A percentile compares a stretch with the other conserved stretches of the same genome.
Conservation (phyloP, 2,113 vertebrate genomes). For the Eurystomus gularis region DNA sequence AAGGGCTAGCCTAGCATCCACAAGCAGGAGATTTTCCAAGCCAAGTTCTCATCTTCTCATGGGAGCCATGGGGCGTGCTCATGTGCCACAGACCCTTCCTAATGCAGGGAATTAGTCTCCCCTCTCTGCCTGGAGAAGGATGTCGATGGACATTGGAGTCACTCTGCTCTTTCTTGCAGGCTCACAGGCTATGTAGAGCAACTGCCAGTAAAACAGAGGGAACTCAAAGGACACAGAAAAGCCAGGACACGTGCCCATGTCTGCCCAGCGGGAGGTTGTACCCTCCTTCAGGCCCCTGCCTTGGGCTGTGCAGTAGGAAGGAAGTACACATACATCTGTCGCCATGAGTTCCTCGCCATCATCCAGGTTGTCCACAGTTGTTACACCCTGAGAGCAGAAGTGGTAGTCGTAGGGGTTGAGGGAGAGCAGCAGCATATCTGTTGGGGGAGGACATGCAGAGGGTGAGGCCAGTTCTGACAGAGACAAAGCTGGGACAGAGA, state of each 20-base stretch:
- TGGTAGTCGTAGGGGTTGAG: constrained; percentile 95
- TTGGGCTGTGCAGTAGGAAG: background rate
- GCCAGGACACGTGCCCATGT: background rate
- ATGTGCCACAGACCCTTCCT: background rate
- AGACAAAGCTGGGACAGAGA: background rate
- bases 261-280: background rate
- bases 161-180: background rate
- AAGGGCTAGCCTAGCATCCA: background rate
- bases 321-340: constrained; percentile 82
- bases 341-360: constrained; percentile 88
- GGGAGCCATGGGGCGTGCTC: background rate
- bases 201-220: background rate
- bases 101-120: background rate
- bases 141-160: background rate
- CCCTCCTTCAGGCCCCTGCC: background rate
- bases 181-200: background rate
- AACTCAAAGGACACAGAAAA: background rate
- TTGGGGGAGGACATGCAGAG: background rate
- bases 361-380: constrained; percentile 88
- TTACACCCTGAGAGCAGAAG: constrained; percentile 93
- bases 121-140: background rate
- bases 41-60: background rate
- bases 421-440: constrained; percentile 93
- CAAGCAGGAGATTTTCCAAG: background rate
- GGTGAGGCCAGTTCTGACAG: background rate